Conservation (phyloP, 2,888 invertebrate genomes). For the Physocephala rufipes region DNA sequence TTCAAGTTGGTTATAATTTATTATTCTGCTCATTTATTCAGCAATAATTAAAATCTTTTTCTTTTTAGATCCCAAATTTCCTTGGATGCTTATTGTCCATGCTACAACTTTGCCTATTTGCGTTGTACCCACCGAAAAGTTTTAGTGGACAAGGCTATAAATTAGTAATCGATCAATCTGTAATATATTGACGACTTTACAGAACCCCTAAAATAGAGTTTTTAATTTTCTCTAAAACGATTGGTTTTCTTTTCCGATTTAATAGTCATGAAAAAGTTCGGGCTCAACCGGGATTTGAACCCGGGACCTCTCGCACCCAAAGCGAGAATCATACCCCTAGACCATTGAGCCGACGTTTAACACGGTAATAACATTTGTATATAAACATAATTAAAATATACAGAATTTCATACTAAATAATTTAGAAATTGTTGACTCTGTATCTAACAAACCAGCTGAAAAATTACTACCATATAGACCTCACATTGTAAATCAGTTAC, state of each 20-base stretch:
- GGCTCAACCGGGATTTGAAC: slow-evolving; percentile 76
- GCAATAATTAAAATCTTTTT: slow-evolving; percentile 34
- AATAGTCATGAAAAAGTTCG: slow-evolving; percentile 48
- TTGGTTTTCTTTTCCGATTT: too few species aligned
- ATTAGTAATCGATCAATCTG: slow-evolving; percentile 59
- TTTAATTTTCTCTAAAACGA: too few species aligned
- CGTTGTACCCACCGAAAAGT: slow-evolving; percentile 72
- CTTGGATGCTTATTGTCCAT: slow-evolving; percentile 79
- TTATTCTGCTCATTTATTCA: neutral
- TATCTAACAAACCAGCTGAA: too few species aligned
- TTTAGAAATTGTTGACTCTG: too few species aligned
- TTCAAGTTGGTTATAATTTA: slow-evolving; percentile 71
- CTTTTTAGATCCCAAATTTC: slow-evolving; percentile 78
- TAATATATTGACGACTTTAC: slow-evolving; percentile 32
- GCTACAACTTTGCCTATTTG: slow-evolving; percentile 75
- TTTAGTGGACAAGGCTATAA: slow-evolving; percentile 63
- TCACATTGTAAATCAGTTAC: too few species aligned
- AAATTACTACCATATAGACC: too few species aligned
- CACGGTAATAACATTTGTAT: too few species aligned
- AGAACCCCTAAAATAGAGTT: neutral
- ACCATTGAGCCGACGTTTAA: slow-evolving; percentile 76
- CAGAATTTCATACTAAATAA: too few species aligned
- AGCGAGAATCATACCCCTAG: slow-evolving; percentile 76
- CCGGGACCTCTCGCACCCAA: slow-evolving; percentile 76
- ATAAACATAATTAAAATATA: too few species aligned